Conservation (phyloP, 2,797 vertebrate genomes). For the Acipenser oxyrinchus region DNA sequence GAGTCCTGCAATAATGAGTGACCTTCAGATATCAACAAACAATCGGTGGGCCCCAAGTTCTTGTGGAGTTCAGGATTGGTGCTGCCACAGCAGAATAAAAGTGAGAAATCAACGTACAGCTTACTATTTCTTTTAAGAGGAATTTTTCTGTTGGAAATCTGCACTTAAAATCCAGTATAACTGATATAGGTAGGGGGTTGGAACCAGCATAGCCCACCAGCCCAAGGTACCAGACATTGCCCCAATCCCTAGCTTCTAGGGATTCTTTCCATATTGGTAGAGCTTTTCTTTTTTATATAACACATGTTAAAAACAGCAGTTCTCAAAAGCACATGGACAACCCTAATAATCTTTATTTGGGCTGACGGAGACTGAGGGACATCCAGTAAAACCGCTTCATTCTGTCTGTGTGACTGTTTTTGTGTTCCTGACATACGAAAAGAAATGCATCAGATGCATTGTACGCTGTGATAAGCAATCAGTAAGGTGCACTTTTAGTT, state of each 20-base stretch:
- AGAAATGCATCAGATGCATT: slow-evolving; percentile 47
- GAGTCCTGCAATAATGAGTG: slow-evolving; percentile 46
- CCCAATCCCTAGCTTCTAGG: background rate
- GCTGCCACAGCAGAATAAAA: background rate
- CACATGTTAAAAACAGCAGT: background rate
- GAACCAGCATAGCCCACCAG: background rate
- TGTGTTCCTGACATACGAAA: slow-evolving; percentile 19
- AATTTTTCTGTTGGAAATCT: background rate
- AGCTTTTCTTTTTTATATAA: background rate
- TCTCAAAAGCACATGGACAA: slow-evolving; percentile 12
- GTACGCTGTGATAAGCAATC: slow-evolving; percentile 68
- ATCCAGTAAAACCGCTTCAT: background rate
- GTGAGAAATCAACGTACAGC: background rate
- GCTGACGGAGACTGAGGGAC: background rate
- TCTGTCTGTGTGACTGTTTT: background rate
- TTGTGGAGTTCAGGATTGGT: background rate
- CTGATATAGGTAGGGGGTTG: background rate
- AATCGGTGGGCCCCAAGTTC: slow-evolving; percentile 20
- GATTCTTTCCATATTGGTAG: background rate
- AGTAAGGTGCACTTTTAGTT: slow-evolving; percentile 66
- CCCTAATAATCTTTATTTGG: slow-evolving; percentile 13
- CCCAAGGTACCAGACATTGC: background rate
- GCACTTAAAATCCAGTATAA: background rate
- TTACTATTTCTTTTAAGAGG: background rate
- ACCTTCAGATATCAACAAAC: slow-evolving; percentile 36